These are phyloP conservation scores for Psittacula cyanocephala DNA, from an alignment of 2,113 vertebrate species.

Conservation along the genomic window DNA sequence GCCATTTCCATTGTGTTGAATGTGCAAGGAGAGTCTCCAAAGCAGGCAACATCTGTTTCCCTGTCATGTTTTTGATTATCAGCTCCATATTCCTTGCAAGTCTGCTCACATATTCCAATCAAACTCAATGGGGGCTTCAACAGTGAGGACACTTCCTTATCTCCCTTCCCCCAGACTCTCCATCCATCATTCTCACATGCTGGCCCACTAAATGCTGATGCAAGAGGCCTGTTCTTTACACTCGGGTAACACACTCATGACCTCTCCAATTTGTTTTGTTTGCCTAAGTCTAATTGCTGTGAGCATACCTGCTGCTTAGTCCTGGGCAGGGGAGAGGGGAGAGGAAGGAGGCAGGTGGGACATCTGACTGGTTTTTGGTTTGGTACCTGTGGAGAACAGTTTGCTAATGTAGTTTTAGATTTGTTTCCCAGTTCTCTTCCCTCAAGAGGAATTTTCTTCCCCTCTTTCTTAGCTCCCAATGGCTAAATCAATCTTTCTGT, in stretches of 20 bases:
- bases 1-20: slow-evolving; percentile 63
- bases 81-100: slow-evolving; percentile 54
- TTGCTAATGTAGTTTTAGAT: slow-evolving; percentile 25
- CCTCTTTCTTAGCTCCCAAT: slow-evolving; percentile 16
- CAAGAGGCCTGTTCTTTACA: slow-evolving; percentile 36
- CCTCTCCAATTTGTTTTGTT: slow-evolving; percentile 54
- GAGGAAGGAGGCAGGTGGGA: slow-evolving; percentile 33
- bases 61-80: slow-evolving; percentile 71
- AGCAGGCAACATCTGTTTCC: slow-evolving; percentile 71
- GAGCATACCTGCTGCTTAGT: background rate
- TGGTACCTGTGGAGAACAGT: slow-evolving; percentile 9
- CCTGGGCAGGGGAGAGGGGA: background rate
- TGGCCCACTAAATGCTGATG: slow-evolving; percentile 31
- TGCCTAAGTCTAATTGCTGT: slow-evolving; percentile 31
- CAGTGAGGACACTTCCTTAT: slow-evolving; percentile 53
- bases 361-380: background rate
- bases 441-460: slow-evolving; percentile 32
- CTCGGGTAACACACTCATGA: slow-evolving; percentile 13
- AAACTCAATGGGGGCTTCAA: slow-evolving; percentile 44
- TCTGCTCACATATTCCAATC: slow-evolving; percentile 46
- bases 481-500: slow-evolving; percentile 36
- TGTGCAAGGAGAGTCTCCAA: slow-evolving; percentile 66
- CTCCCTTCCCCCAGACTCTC: slow-evolving; percentile 17
- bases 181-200: slow-evolving; percentile 59
- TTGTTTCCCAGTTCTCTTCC: slow-evolving; percentile 37